Base-by-base conservation (phyloP, 2,797 vertebrate genomes). In the Galaxias olidus region DNA sequence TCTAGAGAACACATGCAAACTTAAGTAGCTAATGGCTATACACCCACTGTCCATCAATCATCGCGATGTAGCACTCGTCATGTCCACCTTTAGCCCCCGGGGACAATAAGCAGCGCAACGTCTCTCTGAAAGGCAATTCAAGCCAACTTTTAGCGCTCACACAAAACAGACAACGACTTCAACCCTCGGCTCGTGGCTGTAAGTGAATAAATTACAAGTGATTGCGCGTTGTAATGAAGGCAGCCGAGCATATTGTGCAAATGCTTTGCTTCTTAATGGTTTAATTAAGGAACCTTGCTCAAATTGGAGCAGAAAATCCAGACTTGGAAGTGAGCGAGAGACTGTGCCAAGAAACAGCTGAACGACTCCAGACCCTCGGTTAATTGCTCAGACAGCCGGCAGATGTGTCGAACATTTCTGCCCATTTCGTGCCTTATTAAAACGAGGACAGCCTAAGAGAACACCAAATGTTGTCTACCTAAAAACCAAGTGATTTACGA, bases 221-320 rank as follows among this genome's bases (percentile, higher is more conserved):
- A 88, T 84, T 82, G 79, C 64, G 78, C 74, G 82, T 82, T 72
- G 82, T 86, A 86, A 89, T 81, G 74, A 84, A 90, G 77, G 86
- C 87, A 86, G 82, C 44, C n/a, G 77, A 88, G 86, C 88, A 83
- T 89, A 85, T 84, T 90, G 85, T 84, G 85, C 83, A 83, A 90
- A 87, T 71, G 76, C 80, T 87, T 79, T 74, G 80, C 81, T 84
- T 84, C 88, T 86, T 90, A 91, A 92, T 88, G 87, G 85, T 89
- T 90, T 90, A 85, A 92, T 93, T 91, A 91, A 80, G 82, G 69
- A 88, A 84, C 74, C 82, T 83, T 54, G 42, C 77, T 90, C 76
- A 84, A 88, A 88, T 58, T 86, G 79, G 81, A 88, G 84, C 83
- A 83, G 82, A 84, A 86, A 75, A 87, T 89, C 87, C 82, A 64